phyloP scores from a whole-genome alignment of 2,797 vertebrate species.

The Mus spretus region DNA sequence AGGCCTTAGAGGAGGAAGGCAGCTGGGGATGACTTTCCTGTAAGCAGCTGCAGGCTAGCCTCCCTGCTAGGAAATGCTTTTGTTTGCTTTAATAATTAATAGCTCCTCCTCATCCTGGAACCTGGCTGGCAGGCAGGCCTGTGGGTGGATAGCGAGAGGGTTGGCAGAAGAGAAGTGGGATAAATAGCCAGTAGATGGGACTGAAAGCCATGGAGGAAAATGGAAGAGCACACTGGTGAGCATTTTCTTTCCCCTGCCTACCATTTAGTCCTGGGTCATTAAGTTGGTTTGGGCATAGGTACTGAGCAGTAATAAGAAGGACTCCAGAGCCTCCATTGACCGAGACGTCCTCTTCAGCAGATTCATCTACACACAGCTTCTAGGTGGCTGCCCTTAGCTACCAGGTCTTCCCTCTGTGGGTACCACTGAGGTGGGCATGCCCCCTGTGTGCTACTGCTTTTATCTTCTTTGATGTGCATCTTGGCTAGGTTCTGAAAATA shows the following conservation, averaged over 20 bases:
- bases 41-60: slow-evolving; percentile 81
- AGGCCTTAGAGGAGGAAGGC: slow-evolving; percentile 67
- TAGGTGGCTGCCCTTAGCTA: not conserved
- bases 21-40: slow-evolving; percentile 84
- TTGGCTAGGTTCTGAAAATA: not conserved
- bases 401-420: not conserved
- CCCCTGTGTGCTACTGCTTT: not conserved
- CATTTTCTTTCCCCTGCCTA: not conserved
- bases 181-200: slow-evolving; percentile 35
- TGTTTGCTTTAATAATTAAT: slow-evolving; percentile 90
- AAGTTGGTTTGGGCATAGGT: not conserved
- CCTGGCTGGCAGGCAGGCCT: slow-evolving; percentile 82
- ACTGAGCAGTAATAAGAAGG: not conserved
- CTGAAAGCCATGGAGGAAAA: not conserved
- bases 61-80: slow-evolving; percentile 90
- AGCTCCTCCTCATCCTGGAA: slow-evolving; percentile 81
- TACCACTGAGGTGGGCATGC: not conserved
- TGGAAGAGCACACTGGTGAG: not conserved
- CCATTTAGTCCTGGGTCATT: not conserved
- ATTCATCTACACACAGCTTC: not conserved
- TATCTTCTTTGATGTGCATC: not conserved
- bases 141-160: slow-evolving; percentile 61
- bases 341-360: not conserved
- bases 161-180: slow-evolving; percentile 59
- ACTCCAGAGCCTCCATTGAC: not conserved